Conservation (phyloP, 2,113 vertebrate species). For the Mesembrinibis cayennensis region DNA sequence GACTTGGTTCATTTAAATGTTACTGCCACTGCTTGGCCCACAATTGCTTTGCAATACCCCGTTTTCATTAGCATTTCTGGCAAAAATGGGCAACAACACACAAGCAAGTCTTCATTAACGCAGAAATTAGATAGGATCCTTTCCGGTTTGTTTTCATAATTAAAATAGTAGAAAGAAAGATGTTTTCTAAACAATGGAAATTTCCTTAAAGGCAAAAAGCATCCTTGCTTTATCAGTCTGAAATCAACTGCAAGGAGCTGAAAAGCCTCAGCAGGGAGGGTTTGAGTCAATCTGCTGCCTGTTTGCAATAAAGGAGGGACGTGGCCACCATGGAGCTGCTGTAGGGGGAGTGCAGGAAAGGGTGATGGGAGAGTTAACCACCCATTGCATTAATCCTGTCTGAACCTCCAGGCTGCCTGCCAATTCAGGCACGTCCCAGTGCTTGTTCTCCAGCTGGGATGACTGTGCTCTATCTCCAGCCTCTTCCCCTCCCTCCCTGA, state of each 20-base stretch:
- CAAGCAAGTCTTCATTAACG: accelerated
- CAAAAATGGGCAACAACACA: neutral
- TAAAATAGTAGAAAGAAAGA: neutral
- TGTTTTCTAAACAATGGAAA: neutral
- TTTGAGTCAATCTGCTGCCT: neutral
- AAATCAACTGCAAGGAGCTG: neutral
- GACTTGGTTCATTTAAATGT: neutral
- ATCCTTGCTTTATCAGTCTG: neutral
- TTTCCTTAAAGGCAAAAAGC: neutral
- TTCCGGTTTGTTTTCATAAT: neutral
- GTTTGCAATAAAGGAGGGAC: neutral
- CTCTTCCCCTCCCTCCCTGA: neutral
- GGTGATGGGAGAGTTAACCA: neutral
- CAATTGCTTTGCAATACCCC: neutral
- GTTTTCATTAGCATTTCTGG: neutral
- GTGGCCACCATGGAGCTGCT: accelerated
- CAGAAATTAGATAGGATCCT: neutral
- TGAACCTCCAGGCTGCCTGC: neutral
- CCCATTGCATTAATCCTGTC: neutral
- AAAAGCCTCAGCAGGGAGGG: neutral
- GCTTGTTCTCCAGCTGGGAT: neutral
- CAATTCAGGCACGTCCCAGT: neutral
- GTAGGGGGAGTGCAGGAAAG: neutral
- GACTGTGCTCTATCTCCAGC: neutral
- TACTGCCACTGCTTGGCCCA: neutral